Base-by-base conservation (phyloP, 2,888 invertebrate species). In the Caenorhabditis sinica region DNA sequence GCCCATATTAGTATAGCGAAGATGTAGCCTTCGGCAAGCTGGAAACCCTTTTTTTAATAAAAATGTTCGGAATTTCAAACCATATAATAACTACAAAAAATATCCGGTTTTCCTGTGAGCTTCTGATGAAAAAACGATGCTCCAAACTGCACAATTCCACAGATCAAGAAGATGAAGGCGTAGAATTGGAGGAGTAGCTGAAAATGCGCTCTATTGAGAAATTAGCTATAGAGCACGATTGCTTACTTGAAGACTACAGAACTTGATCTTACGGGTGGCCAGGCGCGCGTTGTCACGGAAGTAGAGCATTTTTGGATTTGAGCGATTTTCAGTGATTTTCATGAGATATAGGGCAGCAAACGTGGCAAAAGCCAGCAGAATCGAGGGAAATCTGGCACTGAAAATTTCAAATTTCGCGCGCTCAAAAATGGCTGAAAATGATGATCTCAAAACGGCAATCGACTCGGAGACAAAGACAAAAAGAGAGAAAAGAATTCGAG, bases 71-170 rank as follows among this genome's bases (percentile, higher is more conserved):
- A 60, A n/a, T 17, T 17, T 6, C 5, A 36, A 9, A 60, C 30
- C 30, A 60, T 33, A 15, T 15, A 36, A 30, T 36, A 30, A 60
- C 60, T 15, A 25, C 9, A 33, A 60, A 20, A 36, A 15, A 5
- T 4, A 36, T 33, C 30, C 25, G 20, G 8, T 60, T 17, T 33
- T 11, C 60, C 60, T 9, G 33, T 33, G 20, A 60, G 2, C 17
- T 30, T 60, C 20, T 33, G 2, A n/a, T 33, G n/a, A n/a, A 61
- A 33, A 28, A 56, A 6, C 13, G 25, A 28, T 20, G 23, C 23
- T 56, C 56, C 56, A 28, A 56, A 28, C 15, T 56, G 56, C 56
- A 56, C 6, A 56, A 56, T 13, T 56, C 56, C 56, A 13, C n/a
- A 28, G 4, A 20, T 28, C 1, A 25, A 0, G 15, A 28, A 56